Evolutionary conservation across 2,113 vertebrate species (phyloP).

Genomic region (Cathartes aura): DNA sequence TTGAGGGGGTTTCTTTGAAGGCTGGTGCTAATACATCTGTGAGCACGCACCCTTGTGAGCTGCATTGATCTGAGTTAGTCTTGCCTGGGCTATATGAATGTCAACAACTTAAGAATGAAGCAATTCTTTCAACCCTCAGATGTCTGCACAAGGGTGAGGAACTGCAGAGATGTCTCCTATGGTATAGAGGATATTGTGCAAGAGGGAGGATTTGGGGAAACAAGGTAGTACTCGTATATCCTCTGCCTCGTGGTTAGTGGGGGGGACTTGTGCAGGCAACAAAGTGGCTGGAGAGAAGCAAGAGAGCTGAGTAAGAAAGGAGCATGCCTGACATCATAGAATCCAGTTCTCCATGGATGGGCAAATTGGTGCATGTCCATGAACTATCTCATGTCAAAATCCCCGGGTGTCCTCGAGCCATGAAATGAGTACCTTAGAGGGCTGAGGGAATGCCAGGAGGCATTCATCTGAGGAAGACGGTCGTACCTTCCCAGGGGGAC

Average conservation of each 20-base stretch:
- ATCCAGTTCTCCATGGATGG: neutral
- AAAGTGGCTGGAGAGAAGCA: neutral
- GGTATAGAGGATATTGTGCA: neutral
- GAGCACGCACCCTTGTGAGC: neutral
- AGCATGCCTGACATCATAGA: neutral
- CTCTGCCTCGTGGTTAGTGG: neutral
- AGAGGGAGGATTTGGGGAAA: neutral
- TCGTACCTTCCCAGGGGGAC: neutral
- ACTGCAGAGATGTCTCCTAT: neutral
- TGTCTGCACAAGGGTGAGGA: neutral
- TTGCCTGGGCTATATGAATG: neutral
- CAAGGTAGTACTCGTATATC: neutral
- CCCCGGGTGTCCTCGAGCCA: neutral
- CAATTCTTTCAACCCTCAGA: neutral
- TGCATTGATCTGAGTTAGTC: conserved; percentile 1
- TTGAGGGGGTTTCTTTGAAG: conserved; percentile 46
- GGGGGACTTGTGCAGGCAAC: neutral
- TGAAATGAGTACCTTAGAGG: neutral
- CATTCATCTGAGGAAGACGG: neutral
- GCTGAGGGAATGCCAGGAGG: neutral
- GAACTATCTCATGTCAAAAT: neutral
- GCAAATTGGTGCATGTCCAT: neutral
- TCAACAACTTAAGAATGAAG: neutral
- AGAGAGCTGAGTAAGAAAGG: neutral
- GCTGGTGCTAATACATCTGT: neutral